Conservation (phyloP, 2,888 invertebrate species). For the Operophtera brumata region DNA sequence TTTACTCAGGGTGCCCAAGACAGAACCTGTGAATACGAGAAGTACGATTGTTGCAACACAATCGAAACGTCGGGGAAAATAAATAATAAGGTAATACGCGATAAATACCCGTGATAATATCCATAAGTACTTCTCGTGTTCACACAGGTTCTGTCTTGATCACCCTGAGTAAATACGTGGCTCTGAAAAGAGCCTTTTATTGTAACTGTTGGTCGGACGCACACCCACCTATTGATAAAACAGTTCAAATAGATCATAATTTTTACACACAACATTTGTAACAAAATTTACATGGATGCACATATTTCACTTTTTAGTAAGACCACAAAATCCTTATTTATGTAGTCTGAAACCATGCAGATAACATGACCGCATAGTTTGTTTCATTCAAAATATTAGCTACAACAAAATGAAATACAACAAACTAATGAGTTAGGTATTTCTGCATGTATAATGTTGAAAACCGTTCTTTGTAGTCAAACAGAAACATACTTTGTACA, state of each 20-base stretch:
- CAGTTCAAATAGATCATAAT: no score
- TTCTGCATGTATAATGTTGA: background rate
- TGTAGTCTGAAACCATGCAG: background rate
- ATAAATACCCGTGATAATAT: no score
- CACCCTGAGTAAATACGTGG: background rate
- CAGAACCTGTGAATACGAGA: background rate
- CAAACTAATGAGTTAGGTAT: background rate
- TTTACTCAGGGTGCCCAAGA: background rate
- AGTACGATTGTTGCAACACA: no score
- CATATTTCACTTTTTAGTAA: background rate
- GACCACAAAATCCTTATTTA: slow-evolving; percentile 8
- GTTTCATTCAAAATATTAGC: background rate
- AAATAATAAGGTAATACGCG: no score
- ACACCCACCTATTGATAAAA: no score
- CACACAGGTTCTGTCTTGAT: background rate
- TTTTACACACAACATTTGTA: background rate
- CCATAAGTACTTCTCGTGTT: no score
- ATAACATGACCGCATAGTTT: background rate
- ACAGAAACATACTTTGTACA: no score
- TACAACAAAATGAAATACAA: no score
- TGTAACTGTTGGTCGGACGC: background rate
- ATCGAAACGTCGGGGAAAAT: no score
- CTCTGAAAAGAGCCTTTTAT: background rate
- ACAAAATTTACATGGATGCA: background rate
- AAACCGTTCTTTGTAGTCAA: no score